phyloP scores from a whole-genome alignment of 2,797 vertebrate genomes.

The Parauchenoglanis punctatus region DNA sequence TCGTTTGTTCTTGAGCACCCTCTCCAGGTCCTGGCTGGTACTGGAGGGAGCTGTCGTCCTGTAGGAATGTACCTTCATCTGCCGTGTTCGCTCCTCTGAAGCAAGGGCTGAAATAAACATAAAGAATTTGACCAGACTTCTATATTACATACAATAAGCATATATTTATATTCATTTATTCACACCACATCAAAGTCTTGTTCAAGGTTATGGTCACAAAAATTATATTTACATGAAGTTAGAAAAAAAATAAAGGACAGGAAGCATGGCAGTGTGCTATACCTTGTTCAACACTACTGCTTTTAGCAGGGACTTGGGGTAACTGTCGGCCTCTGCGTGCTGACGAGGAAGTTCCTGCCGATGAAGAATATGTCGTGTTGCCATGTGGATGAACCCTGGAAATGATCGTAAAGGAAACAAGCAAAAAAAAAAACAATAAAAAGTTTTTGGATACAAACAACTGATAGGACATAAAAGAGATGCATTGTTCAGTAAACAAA shows the following conservation, averaged over 20 bases:
- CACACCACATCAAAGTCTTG: background rate
- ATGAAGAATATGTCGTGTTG: conserved; percentile 73
- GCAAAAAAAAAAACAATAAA: conserved; percentile 5
- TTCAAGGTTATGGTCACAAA: background rate
- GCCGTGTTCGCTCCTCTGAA: conserved; percentile 92
- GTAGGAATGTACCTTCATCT: conserved; percentile 92
- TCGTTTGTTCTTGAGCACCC: conserved; percentile 89
- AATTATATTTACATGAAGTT: background rate
- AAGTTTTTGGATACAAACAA: background rate
- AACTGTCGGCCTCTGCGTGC: conserved; percentile 89
- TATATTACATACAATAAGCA: background rate
- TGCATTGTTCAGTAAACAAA: background rate
- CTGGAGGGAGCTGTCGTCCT: conserved; percentile 86
- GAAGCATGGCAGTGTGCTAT: conserved; percentile 11
- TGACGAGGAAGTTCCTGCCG: conserved; percentile 79
- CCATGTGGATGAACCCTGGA: conserved; percentile 51
- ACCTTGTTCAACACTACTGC: conserved; percentile 96
- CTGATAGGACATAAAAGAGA: background rate
- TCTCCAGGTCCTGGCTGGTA: conserved; percentile 94
- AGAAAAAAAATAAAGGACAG: background rate
- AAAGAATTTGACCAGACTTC: background rate
- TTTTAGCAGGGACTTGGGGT: conserved; percentile 93
- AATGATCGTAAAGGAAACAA: conserved; percentile 33
- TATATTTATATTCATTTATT: background rate
- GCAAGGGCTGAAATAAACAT: conserved; percentile 82